Base-by-base conservation (phyloP, 2,888 invertebrate genomes). In the Andricus curvator region DNA sequence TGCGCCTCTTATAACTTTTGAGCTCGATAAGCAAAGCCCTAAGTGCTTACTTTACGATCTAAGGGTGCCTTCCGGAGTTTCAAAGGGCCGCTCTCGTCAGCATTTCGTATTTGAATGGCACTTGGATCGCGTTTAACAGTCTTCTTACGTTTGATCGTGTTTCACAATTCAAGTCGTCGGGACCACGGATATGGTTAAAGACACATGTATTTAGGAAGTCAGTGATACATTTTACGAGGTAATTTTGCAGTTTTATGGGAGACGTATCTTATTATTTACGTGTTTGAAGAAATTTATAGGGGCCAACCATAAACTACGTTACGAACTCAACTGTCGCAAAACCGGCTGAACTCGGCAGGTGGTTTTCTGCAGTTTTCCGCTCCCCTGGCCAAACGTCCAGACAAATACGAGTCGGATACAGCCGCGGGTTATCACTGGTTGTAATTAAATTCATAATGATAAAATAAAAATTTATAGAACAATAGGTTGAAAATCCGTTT, bases 21-120 rank as follows among this genome's bases (percentile, higher is more conserved):
- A 81, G 84, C 84, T 81, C 80, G 84, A 84, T 81, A 82, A 85
- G 84, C 84, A 80, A 81, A 74, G 81, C 77, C 66, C 79, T 83
- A 83, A 84, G 84, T 85, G 85, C 82, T 85, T 84, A 85, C 83
- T 83, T 84, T 83, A 81, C 82, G 77, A 67, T 79, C 70, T 80
- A 64, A 68, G 77, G 62, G 76, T 67, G 29, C 67, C 29, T 33
- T 37, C 20, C 33, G n/a, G 70, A 56, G 25, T 48, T 74, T 74
- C 29, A 11, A 74, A 74, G n/a, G 41, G 33, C 13, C 20, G 66
- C 13, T 37, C 66, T 33, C 41, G 66, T 33, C 51, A 70, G 70
- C 29, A 33, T 51, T 56, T 74, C 48, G n/a, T 33, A 56, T 74
- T 56, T 56, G 33, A 5, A 56, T 74, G 51, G 56, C 48, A 70